Conservation (phyloP, 2,888 invertebrate species). For the Ypsolopha scabrella region DNA sequence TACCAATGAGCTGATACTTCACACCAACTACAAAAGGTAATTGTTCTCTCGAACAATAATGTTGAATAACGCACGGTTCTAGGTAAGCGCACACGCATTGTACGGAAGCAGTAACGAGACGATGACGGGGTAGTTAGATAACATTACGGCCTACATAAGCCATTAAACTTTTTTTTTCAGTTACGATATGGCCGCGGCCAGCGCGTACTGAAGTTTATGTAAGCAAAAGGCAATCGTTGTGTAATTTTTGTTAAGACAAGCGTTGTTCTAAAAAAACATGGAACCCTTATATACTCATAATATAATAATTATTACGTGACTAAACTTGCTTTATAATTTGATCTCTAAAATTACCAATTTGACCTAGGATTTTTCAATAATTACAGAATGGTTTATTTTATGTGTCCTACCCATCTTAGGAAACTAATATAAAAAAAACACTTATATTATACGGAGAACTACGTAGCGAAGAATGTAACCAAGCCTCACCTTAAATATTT, state of each 20-base stretch:
- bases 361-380: too few species aligned
- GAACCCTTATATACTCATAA: neutral
- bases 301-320: neutral
- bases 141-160: constrained; percentile 1
- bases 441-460: too few species aligned
- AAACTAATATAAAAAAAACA: too few species aligned
- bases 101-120: constrained; percentile 20
- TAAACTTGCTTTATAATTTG: neutral
- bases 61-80: constrained; percentile 59
- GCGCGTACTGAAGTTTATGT: too few species aligned
- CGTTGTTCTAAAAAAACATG: neutral
- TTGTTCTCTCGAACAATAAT: constrained; percentile 67
- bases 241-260: neutral
- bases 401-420: too few species aligned
- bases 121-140: constrained; percentile 21
- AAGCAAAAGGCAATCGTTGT: too few species aligned
- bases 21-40: constrained; percentile 59
- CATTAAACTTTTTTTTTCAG: neutral
- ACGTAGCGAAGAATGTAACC: too few species aligned
- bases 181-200: neutral
- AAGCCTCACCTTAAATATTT: too few species aligned
- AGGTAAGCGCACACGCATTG: constrained; percentile 46
- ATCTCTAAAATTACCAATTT: too few species aligned
- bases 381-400: too few species aligned
- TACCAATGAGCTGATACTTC: constrained; percentile 30